These are phyloP conservation scores for Notiomystis cincta DNA, from an alignment of 2,113 vertebrate species.

Conservation along the genomic window DNA sequence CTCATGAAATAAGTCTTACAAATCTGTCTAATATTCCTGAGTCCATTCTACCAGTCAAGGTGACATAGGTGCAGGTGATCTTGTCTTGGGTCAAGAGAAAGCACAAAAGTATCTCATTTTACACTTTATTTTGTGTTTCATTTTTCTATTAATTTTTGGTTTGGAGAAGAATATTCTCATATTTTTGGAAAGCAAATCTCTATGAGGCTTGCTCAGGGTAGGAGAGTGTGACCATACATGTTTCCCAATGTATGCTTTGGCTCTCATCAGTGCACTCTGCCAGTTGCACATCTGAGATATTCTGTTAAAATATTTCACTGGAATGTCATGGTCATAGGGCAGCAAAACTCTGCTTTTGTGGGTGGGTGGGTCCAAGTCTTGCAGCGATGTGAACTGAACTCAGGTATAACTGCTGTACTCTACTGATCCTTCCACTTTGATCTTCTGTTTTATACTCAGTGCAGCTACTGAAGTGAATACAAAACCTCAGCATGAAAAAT, in stretches of 20 bases:
- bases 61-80: not conserved
- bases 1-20: not conserved
- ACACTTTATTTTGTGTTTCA: not conserved
- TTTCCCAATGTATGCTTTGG: not conserved
- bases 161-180: not conserved
- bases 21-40: not conserved
- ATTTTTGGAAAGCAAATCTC: not conserved
- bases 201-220: not conserved
- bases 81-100: not conserved
- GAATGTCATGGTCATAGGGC: not conserved
- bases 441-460: not conserved
- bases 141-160: not conserved
- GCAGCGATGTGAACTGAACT: not conserved
- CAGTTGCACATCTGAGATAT: not conserved
- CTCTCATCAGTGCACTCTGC: not conserved
- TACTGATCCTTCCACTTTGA: not conserved
- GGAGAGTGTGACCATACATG: not conserved
- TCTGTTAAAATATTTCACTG: not conserved
- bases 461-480: not conserved
- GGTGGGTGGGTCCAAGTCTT: not conserved
- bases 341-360: not conserved
- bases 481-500: not conserved
- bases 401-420: not conserved
- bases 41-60: not conserved
- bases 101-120: not conserved